A percentile compares a stretch with the other conserved stretches of the same genome.
phyloP scores from a whole-genome alignment of 2,888 invertebrate species.

The Dasysyrphus albostriatus region DNA sequence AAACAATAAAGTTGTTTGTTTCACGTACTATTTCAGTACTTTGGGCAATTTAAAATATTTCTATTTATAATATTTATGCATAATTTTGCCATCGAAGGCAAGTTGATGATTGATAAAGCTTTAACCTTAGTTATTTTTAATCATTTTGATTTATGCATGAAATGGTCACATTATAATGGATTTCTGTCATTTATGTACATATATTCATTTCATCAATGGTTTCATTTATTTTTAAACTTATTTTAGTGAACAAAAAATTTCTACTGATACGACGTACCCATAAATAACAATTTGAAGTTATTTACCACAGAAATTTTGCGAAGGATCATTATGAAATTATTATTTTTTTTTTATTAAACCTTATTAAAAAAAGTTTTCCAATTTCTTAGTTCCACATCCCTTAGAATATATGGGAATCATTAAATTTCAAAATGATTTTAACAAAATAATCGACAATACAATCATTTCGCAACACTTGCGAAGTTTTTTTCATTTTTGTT shows the following conservation, averaged over 20 bases:
- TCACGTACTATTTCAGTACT: background rate
- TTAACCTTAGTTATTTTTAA: too few species aligned
- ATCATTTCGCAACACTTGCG: background rate
- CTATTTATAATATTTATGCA: background rate
- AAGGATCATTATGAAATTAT: too few species aligned
- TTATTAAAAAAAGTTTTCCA: background rate
- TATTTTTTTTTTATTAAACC: too few species aligned
- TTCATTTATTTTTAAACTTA: background rate
- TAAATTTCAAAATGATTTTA: background rate
- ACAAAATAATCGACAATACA: background rate
- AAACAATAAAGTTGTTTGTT: too few species aligned
- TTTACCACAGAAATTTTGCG: background rate
- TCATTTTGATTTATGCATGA: slow-evolving; percentile 1
- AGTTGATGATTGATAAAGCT: too few species aligned
- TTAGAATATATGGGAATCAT: background rate
- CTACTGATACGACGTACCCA: too few species aligned
- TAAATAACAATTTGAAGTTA: too few species aligned
- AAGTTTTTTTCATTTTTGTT: background rate
- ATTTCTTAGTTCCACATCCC: background rate
- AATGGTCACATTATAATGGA: background rate
- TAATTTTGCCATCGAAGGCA: too few species aligned
- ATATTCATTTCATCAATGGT: background rate
- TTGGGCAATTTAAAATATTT: background rate
- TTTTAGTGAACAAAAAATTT: too few species aligned
- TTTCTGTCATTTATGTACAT: background rate